Base-by-base conservation (phyloP, 2,113 vertebrate species). In the Patagioenas fasciata region DNA sequence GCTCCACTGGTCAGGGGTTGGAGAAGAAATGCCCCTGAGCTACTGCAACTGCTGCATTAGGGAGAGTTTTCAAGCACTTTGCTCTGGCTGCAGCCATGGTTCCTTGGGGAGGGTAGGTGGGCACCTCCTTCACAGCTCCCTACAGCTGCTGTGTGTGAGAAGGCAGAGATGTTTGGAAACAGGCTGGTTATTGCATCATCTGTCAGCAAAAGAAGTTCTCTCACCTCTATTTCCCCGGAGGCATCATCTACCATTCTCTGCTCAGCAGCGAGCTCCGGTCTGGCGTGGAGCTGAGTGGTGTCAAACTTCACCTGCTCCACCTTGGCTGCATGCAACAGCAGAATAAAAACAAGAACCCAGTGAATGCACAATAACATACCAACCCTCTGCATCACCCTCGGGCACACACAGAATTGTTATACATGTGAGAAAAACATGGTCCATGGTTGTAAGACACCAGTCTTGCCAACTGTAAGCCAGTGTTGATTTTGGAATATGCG, bases 221-320 rank as follows among this genome's bases (percentile, higher is more conserved):
- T 93, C 85, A 99, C 99, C 98, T 98, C 97, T 17, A 99, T 60
- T 4, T 98, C 97, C 71, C 99, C 99, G 0, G 98, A 98, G 24
- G 97, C 99, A 32, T 99, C 98, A 3, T 99, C 99, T 1, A 98
- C 98, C 99, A 99, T 99, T 34, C 98, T 98, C 74, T 99, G 98
- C 96, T 98, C 98, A 21, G 99, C 99, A 17, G 99, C 99, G 8
- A 99, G 94, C 66, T 99, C 98, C 1, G 99, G 99, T 26, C 97
- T 98, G 7, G 98, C 98, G 0, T 99, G 98, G 29, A 99, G 98
- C 94, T 98, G 97, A 93, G 98, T 98, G 90, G 98, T 98, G 32
- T 99, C 98, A 92, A 99, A 99, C 96, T 99, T 99, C 42, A 97
- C 97, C 81, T 98, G 98, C 31, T 99, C 98, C 57, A 99, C 98